Evolutionary conservation across 2,888 invertebrate species (phyloP).

Genomic region (Creontiades dilutus): DNA sequence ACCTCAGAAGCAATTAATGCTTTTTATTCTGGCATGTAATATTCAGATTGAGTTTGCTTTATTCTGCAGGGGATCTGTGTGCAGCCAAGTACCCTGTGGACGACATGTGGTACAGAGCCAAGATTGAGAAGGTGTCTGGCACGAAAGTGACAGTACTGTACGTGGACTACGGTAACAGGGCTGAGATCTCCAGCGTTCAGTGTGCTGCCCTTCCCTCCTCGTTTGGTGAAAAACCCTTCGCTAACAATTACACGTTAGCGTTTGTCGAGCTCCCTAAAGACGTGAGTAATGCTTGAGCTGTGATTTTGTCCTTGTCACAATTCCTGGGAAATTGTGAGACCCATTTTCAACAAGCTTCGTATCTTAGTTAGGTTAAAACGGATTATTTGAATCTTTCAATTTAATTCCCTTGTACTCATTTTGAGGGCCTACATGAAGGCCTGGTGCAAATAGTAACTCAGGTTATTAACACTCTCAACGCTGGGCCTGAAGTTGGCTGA

Average conservation of each 20-base stretch:
- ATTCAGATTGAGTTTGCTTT: neutral
- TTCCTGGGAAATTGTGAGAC: too few relatives aligned
- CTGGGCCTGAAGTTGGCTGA: too few relatives aligned
- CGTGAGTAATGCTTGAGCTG: conserved; percentile 80
- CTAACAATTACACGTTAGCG: conserved; percentile 92
- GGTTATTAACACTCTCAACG: too few relatives aligned
- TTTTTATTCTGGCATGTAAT: too few relatives aligned
- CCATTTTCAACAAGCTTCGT: too few relatives aligned
- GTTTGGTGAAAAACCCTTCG: conserved; percentile 88
- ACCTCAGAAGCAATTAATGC: too few relatives aligned
- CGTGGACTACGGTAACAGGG: conserved; percentile 97
- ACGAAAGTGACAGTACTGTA: conserved; percentile 91
- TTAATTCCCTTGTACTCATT: too few relatives aligned
- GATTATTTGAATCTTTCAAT: too few relatives aligned
- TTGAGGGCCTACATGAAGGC: too few relatives aligned
- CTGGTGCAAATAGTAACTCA: too few relatives aligned
- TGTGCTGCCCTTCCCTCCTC: conserved; percentile 91
- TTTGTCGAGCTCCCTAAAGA: conserved; percentile 91
- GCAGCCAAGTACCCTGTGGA: conserved; percentile 94
- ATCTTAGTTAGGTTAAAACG: too few relatives aligned
- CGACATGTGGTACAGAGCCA: conserved; percentile 97
- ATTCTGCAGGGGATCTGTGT: conserved; percentile 85
- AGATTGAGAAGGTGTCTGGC: conserved; percentile 88
- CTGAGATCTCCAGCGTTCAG: conserved; percentile 83
- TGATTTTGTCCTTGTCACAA: too few relatives aligned